Conservation (phyloP, 2,113 vertebrate species). For the Micromys minutus region DNA sequence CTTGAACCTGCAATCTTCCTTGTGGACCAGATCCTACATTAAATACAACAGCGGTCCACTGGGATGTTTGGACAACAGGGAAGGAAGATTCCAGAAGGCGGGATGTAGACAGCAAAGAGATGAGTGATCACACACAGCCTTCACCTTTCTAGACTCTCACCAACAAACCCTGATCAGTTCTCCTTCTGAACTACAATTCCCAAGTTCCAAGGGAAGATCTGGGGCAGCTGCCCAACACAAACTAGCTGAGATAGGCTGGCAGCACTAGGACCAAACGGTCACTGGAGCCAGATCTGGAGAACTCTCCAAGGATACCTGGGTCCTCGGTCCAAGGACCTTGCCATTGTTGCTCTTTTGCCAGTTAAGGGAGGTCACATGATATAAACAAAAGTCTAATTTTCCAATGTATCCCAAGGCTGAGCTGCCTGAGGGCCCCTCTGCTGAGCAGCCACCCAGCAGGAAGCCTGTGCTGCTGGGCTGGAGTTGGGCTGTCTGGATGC, state of each 20-base stretch:
- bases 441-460: not conserved
- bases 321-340: not conserved
- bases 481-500: not conserved
- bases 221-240: conserved; percentile 54
- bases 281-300: not conserved
- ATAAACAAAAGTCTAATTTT: not conserved
- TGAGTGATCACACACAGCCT: not conserved
- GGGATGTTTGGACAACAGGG: not conserved
- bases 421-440: not conserved
- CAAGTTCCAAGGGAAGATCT: conserved; percentile 23
- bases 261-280: not conserved
- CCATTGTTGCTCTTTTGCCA: conserved; percentile 19
- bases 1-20: not conserved
- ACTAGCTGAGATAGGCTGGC: conserved; percentile 33
- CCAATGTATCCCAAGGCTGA: not conserved
- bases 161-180: not conserved
- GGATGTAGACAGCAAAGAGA: not conserved
- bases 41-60: not conserved
- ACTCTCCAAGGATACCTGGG: conserved; percentile 36
- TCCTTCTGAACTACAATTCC: not conserved
- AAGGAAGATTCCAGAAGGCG: not conserved
- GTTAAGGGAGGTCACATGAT: not conserved
- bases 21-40: not conserved
- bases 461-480: rapidly evolving
- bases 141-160: not conserved